A percentile compares a stretch with the other conserved stretches of the same genome.
These are phyloP conservation scores for Atta colombica DNA, from an alignment of 1,140 invertebrate genomes.

Conservation along the genomic window DNA sequence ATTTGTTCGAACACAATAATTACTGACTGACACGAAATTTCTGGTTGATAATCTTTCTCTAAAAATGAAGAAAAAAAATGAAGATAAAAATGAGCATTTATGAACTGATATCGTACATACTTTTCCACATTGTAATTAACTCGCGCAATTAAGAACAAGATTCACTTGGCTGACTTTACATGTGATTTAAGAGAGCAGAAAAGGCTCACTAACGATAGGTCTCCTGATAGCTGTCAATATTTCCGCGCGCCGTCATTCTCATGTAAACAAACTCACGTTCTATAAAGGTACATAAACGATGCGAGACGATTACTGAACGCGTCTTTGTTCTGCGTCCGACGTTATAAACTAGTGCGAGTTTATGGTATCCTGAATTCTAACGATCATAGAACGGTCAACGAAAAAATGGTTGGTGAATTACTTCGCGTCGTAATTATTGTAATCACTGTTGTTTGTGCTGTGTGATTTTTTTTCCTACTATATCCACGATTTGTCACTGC, in stretches of 20 bases:
- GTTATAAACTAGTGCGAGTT: constrained; percentile 11
- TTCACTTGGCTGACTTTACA: not conserved
- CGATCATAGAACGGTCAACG: not conserved
- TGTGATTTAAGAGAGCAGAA: not conserved
- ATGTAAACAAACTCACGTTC: not conserved
- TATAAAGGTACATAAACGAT: not conserved
- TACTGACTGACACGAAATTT: not conserved
- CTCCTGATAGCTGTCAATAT: not conserved
- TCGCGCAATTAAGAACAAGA: not conserved
- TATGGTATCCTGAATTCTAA: constrained; percentile 20
- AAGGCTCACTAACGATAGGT: not conserved
- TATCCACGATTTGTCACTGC: constrained; percentile 5
- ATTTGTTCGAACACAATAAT: not conserved
- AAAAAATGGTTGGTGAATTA: constrained; percentile 8
- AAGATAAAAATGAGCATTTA: not conserved
- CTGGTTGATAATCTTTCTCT: not conserved
- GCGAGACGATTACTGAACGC: not conserved
- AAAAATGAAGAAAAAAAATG: not conserved
- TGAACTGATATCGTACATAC: not conserved
- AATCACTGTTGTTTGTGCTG: not conserved
- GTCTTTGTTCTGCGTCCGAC: not conserved
- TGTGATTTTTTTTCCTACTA: not conserved
- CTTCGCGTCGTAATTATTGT: constrained; percentile 6
- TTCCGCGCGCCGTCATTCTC: not conserved
- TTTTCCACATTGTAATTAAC: not conserved